A percentile compares a stretch with the other conserved stretches of the same genome.
phyloP scores from a whole-genome alignment of 2,113 vertebrate genomes.

The Malaclemys terrapin region DNA sequence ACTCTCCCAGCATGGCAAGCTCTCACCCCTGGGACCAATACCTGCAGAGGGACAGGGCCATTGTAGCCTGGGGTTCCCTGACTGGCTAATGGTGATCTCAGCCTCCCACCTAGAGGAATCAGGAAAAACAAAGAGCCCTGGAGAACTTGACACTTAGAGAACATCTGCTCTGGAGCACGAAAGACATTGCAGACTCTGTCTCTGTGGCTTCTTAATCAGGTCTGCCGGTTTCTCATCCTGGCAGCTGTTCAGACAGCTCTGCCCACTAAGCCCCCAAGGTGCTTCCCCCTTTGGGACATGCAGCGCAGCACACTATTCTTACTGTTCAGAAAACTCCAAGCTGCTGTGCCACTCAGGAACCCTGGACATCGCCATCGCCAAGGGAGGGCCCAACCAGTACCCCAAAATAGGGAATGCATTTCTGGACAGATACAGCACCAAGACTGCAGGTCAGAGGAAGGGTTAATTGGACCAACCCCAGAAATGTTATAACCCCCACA shows the following conservation, averaged over 20 bases:
- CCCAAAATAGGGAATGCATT: neutral
- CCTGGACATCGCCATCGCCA: neutral
- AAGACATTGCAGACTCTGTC: fast-evolving
- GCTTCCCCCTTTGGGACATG: neutral
- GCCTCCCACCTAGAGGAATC: neutral
- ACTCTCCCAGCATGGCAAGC: fast-evolving
- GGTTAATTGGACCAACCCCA: neutral
- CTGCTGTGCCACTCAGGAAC: no score
- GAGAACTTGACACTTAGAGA: neutral
- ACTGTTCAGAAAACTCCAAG: neutral
- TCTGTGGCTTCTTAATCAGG: neutral
- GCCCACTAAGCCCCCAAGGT: fast-evolving
- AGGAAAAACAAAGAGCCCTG: neutral
- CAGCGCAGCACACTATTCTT: neutral
- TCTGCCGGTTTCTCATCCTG: fast-evolving
- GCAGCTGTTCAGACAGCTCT: neutral
- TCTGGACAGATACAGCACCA: neutral
- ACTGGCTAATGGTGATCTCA: fast-evolving
- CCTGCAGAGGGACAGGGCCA: no score
- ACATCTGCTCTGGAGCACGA: neutral
- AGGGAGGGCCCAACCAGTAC: neutral
- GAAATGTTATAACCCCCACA: neutral
- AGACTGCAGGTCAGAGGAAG: neutral
- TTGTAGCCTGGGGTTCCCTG: neutral
- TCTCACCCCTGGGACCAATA: no score